Conservation (phyloP, 2,113 vertebrate genomes). For the Oostethus manadensis region DNA sequence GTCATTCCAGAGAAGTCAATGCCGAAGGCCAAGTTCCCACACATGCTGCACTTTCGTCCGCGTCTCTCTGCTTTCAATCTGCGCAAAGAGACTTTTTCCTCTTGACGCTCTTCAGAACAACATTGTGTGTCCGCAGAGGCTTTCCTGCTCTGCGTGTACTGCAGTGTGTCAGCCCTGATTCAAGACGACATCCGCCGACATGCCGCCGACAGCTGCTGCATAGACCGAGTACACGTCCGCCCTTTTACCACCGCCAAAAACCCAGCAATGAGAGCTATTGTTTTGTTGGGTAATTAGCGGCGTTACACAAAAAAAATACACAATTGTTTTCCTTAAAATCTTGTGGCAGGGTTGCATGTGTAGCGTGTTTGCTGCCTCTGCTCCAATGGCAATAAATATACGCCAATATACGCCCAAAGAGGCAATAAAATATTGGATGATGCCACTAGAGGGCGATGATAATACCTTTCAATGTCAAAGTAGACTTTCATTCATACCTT, state of each 20-base stretch:
- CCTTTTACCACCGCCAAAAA: neutral
- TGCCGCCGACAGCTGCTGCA: conserved; percentile 1
- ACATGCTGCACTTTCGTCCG: neutral
- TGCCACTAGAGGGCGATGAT: too few relatives aligned
- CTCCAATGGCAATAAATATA: too few relatives aligned
- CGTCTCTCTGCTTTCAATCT: neutral
- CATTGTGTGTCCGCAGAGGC: neutral
- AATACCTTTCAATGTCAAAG: too few relatives aligned
- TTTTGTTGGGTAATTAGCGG: neutral
- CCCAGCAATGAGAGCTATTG: neutral
- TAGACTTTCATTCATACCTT: too few relatives aligned
- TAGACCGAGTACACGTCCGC: neutral
- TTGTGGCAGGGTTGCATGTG: neutral
- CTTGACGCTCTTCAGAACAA: conserved; percentile 5
- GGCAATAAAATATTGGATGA: too few relatives aligned
- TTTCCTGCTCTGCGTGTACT: neutral
- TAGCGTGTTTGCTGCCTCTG: too few relatives aligned
- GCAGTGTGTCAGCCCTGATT: conserved; percentile 1
- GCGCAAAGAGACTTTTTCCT: neutral
- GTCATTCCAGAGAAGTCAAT: neutral
- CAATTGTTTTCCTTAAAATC: neutral
- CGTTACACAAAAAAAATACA: neutral
- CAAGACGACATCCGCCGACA: neutral
- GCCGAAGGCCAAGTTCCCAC: neutral
- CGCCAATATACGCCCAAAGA: too few relatives aligned